These are phyloP conservation scores for Solen grandis DNA, from an alignment of 1,140 invertebrate species.

Conservation along the genomic window DNA sequence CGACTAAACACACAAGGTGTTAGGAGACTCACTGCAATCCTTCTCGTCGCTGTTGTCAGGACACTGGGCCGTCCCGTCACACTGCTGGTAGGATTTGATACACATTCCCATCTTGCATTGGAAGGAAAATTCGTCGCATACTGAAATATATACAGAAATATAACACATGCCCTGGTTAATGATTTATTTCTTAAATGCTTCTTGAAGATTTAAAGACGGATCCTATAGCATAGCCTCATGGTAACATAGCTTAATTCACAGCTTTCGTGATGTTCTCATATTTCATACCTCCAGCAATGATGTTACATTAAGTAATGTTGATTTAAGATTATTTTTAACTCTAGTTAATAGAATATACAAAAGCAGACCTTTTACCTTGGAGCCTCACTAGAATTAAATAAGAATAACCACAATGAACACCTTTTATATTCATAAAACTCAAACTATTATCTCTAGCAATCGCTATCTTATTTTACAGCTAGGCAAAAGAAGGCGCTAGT, in stretches of 20 bases:
- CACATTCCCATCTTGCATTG: slow-evolving; percentile 70
- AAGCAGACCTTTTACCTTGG: too few relatives aligned
- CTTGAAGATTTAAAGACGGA: neutral
- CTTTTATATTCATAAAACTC: too few relatives aligned
- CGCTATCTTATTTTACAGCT: too few relatives aligned
- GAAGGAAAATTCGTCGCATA: slow-evolving; percentile 53
- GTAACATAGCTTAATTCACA: neutral
- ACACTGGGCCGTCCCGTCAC: slow-evolving; percentile 61
- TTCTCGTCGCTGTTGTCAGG: slow-evolving; percentile 64
- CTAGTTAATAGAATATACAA: too few relatives aligned
- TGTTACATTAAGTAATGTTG: neutral
- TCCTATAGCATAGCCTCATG: neutral
- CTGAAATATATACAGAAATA: slow-evolving; percentile 11
- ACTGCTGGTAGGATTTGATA: slow-evolving; percentile 63
- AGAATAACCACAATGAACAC: too few relatives aligned
- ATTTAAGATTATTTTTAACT: too few relatives aligned
- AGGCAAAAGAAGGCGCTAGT: too few relatives aligned
- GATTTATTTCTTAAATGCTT: neutral
- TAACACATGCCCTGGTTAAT: too few relatives aligned
- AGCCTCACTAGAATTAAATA: too few relatives aligned
- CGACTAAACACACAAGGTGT: too few relatives aligned
- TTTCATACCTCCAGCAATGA: neutral
- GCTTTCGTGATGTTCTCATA: neutral
- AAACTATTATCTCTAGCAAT: too few relatives aligned
- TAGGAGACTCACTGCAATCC: slow-evolving; percentile 60